A percentile compares a stretch with the other conserved stretches of the same genome.
Evolutionary conservation across 2,888 invertebrate species (phyloP).

Genomic region (Eulithis prunata): DNA sequence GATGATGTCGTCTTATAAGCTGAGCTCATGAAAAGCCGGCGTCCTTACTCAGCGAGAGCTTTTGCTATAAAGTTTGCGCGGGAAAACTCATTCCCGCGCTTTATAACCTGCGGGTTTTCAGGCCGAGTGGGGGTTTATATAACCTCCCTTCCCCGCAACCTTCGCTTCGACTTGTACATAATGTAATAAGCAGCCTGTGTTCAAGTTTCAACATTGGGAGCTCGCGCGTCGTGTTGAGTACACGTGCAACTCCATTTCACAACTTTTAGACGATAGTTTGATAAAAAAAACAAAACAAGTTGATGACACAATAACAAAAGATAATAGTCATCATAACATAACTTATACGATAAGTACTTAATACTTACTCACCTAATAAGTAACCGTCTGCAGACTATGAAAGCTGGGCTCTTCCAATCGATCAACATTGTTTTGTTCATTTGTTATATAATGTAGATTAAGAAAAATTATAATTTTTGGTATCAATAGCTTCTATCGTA

Average conservation of each 20-base stretch:
- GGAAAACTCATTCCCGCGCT: constrained; percentile 80
- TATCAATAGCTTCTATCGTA: not conserved
- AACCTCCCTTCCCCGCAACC: constrained; percentile 50
- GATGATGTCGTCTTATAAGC: constrained; percentile 43
- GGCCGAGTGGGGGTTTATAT: constrained; percentile 61
- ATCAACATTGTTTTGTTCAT: constrained; percentile 2
- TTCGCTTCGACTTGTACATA: constrained; percentile 58
- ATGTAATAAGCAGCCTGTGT: constrained; percentile 60
- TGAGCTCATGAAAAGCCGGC: constrained; percentile 63
- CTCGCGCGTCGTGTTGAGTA: constrained; percentile 55
- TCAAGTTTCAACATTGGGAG: constrained; percentile 61
- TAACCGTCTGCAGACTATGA: not conserved
- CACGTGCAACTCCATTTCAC: constrained; percentile 43
- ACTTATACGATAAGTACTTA: too few relatives aligned
- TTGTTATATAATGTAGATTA: not conserved
- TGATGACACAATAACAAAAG: not conserved
- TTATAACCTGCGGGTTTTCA: constrained; percentile 73
- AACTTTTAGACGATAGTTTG: constrained; percentile 23
- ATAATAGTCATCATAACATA: not conserved
- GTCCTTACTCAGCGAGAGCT: constrained; percentile 53
- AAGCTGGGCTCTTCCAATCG: not conserved
- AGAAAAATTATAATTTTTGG: not conserved
- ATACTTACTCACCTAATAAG: too few relatives aligned
- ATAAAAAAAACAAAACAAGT: constrained; percentile 8
- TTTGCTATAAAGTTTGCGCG: constrained; percentile 76